Conservation (phyloP, 2,797 vertebrate species). For the Cyprinodon diabolis region DNA sequence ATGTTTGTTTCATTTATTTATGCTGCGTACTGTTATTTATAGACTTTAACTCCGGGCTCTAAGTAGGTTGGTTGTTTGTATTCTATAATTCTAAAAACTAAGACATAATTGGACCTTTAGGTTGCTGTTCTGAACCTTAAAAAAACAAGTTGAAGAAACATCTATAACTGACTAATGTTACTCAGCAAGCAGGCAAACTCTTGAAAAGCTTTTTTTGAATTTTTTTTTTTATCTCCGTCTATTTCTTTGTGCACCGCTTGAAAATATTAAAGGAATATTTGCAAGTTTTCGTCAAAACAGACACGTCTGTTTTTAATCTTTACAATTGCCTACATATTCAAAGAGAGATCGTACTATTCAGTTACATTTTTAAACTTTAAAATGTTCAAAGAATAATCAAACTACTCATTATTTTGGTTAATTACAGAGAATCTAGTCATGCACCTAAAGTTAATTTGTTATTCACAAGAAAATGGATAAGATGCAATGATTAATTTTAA, state of each 20-base stretch:
- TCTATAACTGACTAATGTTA: not conserved
- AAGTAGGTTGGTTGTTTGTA: not conserved
- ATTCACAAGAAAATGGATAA: not conserved
- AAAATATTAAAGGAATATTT: not conserved
- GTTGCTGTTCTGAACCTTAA: not conserved
- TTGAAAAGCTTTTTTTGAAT: not conserved
- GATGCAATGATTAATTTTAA: not conserved
- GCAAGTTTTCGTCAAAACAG: not conserved
- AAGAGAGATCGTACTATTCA: no score
- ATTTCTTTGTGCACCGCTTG: not conserved
- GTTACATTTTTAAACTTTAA: not conserved
- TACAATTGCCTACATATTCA: not conserved
- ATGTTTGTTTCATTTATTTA: no score
- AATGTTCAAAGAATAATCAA: not conserved
- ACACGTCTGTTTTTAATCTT: not conserved
- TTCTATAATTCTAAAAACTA: not conserved
- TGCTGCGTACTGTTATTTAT: not conserved
- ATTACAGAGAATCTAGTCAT: not conserved
- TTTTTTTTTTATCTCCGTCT: no score
- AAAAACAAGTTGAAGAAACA: not conserved
- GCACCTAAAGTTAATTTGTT: not conserved
- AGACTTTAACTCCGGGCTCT: not conserved
- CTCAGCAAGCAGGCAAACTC: not conserved
- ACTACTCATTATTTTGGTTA: not conserved
- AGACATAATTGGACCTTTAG: not conserved